Base-by-base conservation (phyloP, 1,140 invertebrate species). In the Hydropsyche tenuis region DNA sequence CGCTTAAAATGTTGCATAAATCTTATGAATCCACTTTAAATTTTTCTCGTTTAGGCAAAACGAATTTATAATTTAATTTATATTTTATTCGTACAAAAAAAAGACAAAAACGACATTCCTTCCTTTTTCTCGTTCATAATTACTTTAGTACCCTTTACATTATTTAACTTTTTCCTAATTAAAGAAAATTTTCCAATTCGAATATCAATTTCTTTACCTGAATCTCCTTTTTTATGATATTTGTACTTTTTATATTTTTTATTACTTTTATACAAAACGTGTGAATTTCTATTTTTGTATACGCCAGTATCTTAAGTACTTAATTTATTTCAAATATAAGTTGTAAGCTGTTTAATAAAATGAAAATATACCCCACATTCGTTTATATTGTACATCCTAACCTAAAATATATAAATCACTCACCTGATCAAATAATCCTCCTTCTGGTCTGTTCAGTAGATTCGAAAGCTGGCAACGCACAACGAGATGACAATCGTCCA, bases 401-500 rank as follows among this genome's bases (percentile, higher is more conserved):
- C 9, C 9, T 9, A 37, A 37, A 37, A 3, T 4, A 37, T 4
- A 4, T 37, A 9, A 37, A 74, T 51, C 37, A 86, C 88, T 88
- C 81, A 96, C 94, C 89, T 96, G 94, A 43, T 87, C 86, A 83
- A 99, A 99, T 0, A 99, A 86, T 80, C 94, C 93, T 45, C 97
- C 97, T 80, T 99, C 96, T 7, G 88, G 85, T 75, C 95, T 85
- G 69, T 89, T 85, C 14, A 89, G 80, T 11, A 99, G 86, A 74
- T 90, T 86, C 3, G 95, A 94, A 48, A 99, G 82, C 76, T 93
- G 89, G 81, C 96, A 97, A 51, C 93, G 89, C 0, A 97, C 95
- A 14, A 99, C 92, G 1, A 99, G 83, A 82, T 99, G 97, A 77
- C 92, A 92, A 83, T 98, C 96, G 84, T 99, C 96, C 80, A 99